These are phyloP conservation scores for Epinotia nisella DNA, from an alignment of 2,888 invertebrate genomes.

Conservation along the genomic window DNA sequence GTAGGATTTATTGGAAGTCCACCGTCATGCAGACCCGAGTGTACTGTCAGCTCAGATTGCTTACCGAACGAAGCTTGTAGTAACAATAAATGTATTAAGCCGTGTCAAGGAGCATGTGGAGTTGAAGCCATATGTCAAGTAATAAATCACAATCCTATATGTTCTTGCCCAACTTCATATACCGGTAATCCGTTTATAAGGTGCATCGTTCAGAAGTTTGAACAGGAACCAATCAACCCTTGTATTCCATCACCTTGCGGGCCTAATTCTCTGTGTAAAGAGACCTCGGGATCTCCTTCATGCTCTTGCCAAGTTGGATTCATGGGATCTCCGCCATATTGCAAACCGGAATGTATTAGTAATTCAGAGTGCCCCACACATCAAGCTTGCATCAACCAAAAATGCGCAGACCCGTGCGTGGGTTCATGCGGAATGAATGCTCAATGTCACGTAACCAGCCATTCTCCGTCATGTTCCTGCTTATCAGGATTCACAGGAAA, in stretches of 20 bases:
- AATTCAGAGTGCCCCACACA: constrained; percentile 89
- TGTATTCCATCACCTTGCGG: constrained; percentile 93
- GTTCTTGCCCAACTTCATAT: constrained; percentile 87
- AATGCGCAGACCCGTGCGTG: constrained; percentile 90
- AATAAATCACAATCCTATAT: constrained; percentile 92
- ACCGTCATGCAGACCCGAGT: constrained; percentile 91
- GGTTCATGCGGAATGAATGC: constrained; percentile 89
- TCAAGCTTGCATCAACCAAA: constrained; percentile 90
- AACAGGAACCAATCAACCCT: constrained; percentile 84
- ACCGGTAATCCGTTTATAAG: constrained; percentile 91
- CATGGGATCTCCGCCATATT: constrained; percentile 89
- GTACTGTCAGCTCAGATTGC: constrained; percentile 90
- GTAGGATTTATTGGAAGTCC: constrained; percentile 89
- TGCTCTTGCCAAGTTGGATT: constrained; percentile 90
- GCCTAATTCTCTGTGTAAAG: constrained; percentile 89
- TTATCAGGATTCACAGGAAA: constrained; percentile 88
- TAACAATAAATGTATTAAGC: constrained; percentile 91
- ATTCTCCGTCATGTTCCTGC: constrained; percentile 90
- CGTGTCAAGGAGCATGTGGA: constrained; percentile 94
- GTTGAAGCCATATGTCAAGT: constrained; percentile 90
- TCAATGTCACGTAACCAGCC: constrained; percentile 90
- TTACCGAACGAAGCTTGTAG: constrained; percentile 89
- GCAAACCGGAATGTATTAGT: constrained; percentile 91
- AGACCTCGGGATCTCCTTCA: constrained; percentile 87
- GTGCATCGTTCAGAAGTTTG: constrained; percentile 83